Evolutionary conservation across 1,140 invertebrate species (phyloP), one percentile per base, ranked within the genome.

Genomic region (Dreissena rostriformis): DNA sequence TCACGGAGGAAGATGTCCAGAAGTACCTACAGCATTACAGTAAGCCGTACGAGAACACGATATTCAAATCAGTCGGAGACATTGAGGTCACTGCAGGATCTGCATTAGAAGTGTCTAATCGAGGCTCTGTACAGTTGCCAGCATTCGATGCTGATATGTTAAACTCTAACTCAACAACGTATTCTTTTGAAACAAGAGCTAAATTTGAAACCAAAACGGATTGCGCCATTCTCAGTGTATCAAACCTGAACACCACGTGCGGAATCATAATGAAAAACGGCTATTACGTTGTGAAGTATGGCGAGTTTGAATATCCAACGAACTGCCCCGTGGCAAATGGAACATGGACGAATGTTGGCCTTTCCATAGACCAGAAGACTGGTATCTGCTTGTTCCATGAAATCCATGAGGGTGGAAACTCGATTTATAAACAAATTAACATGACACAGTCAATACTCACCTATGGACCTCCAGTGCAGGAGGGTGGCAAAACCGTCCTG

Each of bases 321-420:
- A 26, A 28, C 73, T 15, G 65, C 66, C 28, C 57, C 29, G 79
- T 74, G 14, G 66, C 71, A 51, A 29, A 8, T 1, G 39, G 19
- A 2, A 26, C 49, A 53, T 82, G 79, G 79, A 82, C 79, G 52
- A 82, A 82, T 52, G 26, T 82, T 65, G 79, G 70, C 12, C 8
- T 82, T 24, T 51, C 70, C 52, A 22, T 82, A 10, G 65, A 82
- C 53, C 24, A 73, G 10, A 66, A 68, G 11, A 63, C 79, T 12
- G 79, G 79, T 26, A 26, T 55, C 24, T 10, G 53, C 22, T n/a
- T 82, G 26, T 82, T 82, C 71, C 29, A 82, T 74, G 79, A 82
- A 61, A 82, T 49, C 5, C 55, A 82, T 26, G 79, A 66, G 24
- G 8, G 14, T 15, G 55, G 61, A 19, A 72, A 66, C 53, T 52